Conservation (phyloP, 2,113 vertebrate species). For the Athene cunicularia region DNA sequence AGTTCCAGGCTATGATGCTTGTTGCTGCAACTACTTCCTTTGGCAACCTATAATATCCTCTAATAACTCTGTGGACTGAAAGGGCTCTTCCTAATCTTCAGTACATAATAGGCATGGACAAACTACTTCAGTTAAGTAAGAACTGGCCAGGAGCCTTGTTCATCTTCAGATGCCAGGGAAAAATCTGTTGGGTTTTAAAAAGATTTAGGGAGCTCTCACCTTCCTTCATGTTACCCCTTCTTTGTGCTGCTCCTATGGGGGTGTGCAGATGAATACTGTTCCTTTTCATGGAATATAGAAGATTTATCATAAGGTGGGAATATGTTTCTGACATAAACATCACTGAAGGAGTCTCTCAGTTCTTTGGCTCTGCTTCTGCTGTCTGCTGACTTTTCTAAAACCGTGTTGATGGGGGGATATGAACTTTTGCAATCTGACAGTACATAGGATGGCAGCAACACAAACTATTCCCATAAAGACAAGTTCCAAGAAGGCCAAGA, state of each 20-base stretch:
- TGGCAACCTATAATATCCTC: not conserved
- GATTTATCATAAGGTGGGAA: not conserved
- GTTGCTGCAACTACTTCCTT: not conserved
- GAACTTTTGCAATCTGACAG: not conserved
- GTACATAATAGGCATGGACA: not conserved
- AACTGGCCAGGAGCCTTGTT: not conserved
- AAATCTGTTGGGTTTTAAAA: not conserved
- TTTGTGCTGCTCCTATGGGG: not conserved
- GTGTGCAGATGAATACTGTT: not conserved
- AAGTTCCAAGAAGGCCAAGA: conserved; percentile 1
- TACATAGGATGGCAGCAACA: not conserved
- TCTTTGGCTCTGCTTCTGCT: not conserved
- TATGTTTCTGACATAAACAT: not conserved
- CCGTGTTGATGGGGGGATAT: not conserved
- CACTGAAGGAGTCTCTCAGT: not conserved
- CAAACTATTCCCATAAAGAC: not conserved
- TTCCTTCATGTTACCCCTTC: not conserved
- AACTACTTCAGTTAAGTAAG: not conserved
- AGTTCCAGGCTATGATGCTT: not conserved
- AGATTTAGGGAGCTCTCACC: not conserved
- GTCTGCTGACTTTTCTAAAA: not conserved
- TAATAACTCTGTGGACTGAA: not conserved
- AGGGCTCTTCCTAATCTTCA: not conserved
- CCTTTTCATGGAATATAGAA: not conserved
- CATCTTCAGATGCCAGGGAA: not conserved